phyloP scores from a whole-genome alignment of 2,888 invertebrate species.

The Seladonia tumulorum region DNA sequence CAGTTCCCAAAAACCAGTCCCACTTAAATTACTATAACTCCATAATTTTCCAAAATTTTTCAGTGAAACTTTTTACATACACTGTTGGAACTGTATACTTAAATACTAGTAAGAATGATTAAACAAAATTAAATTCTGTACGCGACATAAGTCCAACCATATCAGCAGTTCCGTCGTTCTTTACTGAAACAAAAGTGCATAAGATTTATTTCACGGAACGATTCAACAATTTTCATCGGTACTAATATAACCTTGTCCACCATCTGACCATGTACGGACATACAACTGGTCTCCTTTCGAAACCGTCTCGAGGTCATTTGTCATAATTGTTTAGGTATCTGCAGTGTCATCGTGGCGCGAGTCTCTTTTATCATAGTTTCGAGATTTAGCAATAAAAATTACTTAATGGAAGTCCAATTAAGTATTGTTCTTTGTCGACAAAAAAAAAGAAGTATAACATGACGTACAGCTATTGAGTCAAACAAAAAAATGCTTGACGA shows the following conservation, averaged over 20 bases:
- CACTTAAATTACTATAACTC: not conserved
- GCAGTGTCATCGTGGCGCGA: slow-evolving; percentile 4
- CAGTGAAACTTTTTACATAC: not conserved
- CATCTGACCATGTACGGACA: not conserved
- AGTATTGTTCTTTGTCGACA: not conserved
- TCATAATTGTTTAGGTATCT: slow-evolving; percentile 9
- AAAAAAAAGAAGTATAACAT: not conserved
- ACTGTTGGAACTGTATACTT: not conserved
- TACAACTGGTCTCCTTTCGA: not conserved
- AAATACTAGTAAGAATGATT: not conserved
- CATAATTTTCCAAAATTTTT: not conserved
- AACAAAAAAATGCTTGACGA: not conserved
- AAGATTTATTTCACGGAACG: not conserved
- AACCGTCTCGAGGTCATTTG: not conserved
- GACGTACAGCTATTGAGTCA: not conserved
- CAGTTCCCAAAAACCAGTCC: slow-evolving; percentile 44
- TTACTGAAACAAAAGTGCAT: not conserved
- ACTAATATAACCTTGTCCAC: not conserved
- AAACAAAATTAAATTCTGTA: not conserved
- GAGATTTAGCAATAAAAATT: not conserved
- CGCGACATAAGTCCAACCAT: not conserved
- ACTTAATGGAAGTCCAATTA: not conserved
- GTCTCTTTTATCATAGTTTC: not conserved
- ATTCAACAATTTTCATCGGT: slow-evolving; percentile 5
- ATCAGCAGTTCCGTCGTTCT: not conserved